Conservation (phyloP, 2,888 invertebrate genomes). For the Ethmia dodecea region DNA sequence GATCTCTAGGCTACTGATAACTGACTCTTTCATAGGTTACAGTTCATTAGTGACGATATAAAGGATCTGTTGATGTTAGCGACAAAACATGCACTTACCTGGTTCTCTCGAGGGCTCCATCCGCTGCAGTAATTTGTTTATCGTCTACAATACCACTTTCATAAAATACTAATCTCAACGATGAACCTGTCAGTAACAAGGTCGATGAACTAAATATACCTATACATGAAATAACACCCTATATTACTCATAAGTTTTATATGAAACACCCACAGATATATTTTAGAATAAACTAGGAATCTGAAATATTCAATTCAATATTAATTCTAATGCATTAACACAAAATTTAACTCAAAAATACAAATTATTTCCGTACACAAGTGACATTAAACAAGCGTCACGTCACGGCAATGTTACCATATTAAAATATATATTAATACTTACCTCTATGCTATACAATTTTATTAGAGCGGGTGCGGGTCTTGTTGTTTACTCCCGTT, state of each 20-base stretch:
- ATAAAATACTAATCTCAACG: conserved; percentile 67
- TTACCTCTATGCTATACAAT: no score
- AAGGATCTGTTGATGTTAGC: no score
- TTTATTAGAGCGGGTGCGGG: no score
- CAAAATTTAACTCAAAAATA: conserved; percentile 4
- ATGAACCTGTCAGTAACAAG: conserved; percentile 78
- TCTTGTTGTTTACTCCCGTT: no score
- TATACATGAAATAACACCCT: conserved; percentile 55
- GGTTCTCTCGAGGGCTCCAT: conserved; percentile 75
- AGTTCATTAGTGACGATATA: no score
- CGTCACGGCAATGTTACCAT: conserved; percentile 23
- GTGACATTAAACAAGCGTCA: conserved; percentile 24
- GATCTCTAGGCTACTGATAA: no score
- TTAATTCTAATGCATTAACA: not conserved
- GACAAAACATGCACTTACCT: conserved; percentile 44
- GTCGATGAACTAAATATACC: conserved; percentile 78
- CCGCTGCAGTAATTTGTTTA: conserved; percentile 47
- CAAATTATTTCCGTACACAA: conserved; percentile 15
- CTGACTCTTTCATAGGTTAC: no score
- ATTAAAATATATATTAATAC: no score
- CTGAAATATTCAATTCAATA: not conserved
- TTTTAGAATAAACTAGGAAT: not conserved
- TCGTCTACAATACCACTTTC: conserved; percentile 61
- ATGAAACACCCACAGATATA: not conserved
- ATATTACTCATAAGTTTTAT: conserved; percentile 15